Conservation (phyloP, 2,113 vertebrate genomes). For the Myotis lucifugus region DNA sequence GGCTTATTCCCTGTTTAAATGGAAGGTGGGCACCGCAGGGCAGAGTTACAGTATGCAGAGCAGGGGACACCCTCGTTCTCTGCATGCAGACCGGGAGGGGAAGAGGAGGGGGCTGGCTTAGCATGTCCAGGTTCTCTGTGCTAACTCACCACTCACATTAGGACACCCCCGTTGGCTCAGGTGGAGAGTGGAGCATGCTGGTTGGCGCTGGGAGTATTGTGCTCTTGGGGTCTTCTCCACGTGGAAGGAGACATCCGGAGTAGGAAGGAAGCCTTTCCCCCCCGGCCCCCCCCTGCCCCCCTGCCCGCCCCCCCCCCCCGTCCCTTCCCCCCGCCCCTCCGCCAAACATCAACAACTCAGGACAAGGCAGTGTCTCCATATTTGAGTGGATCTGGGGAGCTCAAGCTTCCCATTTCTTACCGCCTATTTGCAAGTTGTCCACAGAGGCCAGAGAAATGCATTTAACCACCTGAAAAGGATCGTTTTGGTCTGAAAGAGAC, state of each 20-base stretch:
- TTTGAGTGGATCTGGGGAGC: not conserved
- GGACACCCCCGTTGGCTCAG: accelerated
- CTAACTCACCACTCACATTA: not conserved
- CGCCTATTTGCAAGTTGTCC: not conserved
- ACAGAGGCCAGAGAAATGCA: not conserved
- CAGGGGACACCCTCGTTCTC: accelerated
- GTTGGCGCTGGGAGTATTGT: accelerated
- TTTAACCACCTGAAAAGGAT: slow-evolving; percentile 5
- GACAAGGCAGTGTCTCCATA: not conserved
- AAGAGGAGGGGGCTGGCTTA: accelerated
- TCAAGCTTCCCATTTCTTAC: not conserved
- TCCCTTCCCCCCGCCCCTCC: accelerated
- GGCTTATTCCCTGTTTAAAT: not conserved
- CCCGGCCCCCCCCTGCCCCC: accelerated
- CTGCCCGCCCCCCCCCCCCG: too few species aligned
- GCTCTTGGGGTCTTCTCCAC: accelerated
- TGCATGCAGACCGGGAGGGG: accelerated
- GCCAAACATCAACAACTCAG: not conserved
- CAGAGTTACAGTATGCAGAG: not conserved
- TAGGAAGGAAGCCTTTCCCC: not conserved
- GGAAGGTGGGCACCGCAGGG: not conserved
- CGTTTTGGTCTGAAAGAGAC: not conserved
- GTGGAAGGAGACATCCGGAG: accelerated
- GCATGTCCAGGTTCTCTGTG: accelerated
- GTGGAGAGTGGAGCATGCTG: accelerated